Evolutionary conservation across 2,888 invertebrate species (phyloP).

Genomic region (Lottia gigantea): DNA sequence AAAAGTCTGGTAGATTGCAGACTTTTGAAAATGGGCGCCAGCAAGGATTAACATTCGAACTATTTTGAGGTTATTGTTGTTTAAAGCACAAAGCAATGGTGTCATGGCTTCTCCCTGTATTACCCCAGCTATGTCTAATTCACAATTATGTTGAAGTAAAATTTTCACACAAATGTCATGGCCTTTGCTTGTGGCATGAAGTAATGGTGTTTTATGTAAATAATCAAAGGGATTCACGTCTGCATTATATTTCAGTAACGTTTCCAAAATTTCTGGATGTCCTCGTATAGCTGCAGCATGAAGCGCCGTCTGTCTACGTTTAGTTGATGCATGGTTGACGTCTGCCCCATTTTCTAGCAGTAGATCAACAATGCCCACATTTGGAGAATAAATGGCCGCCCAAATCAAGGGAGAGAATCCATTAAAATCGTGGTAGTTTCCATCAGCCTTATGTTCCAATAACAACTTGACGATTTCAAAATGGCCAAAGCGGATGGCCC

Average conservation of each 20-base stretch:
- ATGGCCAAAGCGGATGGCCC: slow-evolving; percentile 44
- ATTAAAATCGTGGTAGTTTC: slow-evolving; percentile 41
- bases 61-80: slow-evolving; percentile 40
- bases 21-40: slow-evolving; percentile 43
- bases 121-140: slow-evolving; percentile 41
- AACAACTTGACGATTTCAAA: slow-evolving; percentile 33
- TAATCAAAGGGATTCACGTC: slow-evolving; percentile 40
- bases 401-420: slow-evolving; percentile 47
- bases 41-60: slow-evolving; percentile 45
- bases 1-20: slow-evolving; percentile 39
- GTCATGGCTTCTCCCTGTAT: slow-evolving; percentile 40
- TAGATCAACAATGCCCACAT: slow-evolving; percentile 29
- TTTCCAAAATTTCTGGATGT: slow-evolving; percentile 24
- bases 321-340: slow-evolving; percentile 37
- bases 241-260: slow-evolving; percentile 38
- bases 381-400: slow-evolving; percentile 40
- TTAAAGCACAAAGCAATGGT: slow-evolving; percentile 42
- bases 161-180: slow-evolving; percentile 32
- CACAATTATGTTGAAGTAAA: slow-evolving; percentile 41
- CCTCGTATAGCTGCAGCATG: slow-evolving; percentile 47
- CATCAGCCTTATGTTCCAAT: slow-evolving; percentile 36
- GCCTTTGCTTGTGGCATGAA: slow-evolving; percentile 40
- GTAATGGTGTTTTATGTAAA: slow-evolving; percentile 40
- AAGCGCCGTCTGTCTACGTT: slow-evolving; percentile 40
- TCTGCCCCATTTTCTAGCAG: slow-evolving; percentile 35